Evolutionary conservation across 1,140 invertebrate genomes (phyloP).

Genomic region (Nephila pilipes): DNA sequence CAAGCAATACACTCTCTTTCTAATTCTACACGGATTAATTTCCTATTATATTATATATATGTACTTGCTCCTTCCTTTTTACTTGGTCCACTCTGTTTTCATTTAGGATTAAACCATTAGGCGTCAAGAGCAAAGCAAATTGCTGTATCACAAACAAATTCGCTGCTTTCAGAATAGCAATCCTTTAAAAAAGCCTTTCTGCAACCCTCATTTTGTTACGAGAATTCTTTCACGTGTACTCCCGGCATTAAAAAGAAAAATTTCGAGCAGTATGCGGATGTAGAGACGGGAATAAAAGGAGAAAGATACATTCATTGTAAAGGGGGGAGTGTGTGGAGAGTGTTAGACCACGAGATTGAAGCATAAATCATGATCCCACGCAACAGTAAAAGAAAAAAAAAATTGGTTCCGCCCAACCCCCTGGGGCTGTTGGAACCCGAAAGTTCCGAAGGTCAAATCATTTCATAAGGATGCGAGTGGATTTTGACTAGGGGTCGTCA

Average conservation of each 20-base stretch:
- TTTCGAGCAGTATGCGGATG: constrained; percentile 69
- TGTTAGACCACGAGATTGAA: constrained; percentile 56
- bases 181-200: not conserved
- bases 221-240: constrained; percentile 62
- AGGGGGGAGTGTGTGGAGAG: not conserved
- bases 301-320: constrained; percentile 55
- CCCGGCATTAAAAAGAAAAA: constrained; percentile 46
- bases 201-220: constrained; percentile 31
- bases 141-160: constrained; percentile 52
- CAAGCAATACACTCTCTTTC: not conserved
- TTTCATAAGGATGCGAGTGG: constrained; percentile 70
- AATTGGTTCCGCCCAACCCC: constrained; percentile 67
- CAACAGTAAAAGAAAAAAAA: constrained; percentile 68
- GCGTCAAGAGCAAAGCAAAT: constrained; percentile 3
- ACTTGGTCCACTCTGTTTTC: not conserved
- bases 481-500: constrained; percentile 6
- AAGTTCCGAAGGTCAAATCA: constrained; percentile 73
- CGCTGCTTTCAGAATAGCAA: constrained; percentile 14
- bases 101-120: constrained; percentile 18
- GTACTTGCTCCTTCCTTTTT: not conserved
- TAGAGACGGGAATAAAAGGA: constrained; percentile 32
- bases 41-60: not conserved
- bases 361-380: constrained; percentile 76
- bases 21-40: not conserved
- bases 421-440: constrained; percentile 57